Conservation (phyloP, 2,888 invertebrate genomes). For the Xylocampa areola region DNA sequence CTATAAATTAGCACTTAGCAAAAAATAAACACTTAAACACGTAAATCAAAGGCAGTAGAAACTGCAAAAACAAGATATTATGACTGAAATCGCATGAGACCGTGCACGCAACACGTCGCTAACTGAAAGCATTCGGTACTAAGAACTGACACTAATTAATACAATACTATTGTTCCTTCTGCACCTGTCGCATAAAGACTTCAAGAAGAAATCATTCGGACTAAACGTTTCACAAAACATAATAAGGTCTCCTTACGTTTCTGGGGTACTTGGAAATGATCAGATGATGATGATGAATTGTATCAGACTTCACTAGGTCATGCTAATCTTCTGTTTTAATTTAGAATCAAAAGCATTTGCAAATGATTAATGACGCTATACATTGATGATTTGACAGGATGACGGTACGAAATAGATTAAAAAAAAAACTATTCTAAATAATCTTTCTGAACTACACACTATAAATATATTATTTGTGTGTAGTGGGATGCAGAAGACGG, state of each 20-base stretch:
- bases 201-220: conserved; percentile 33
- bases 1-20: conserved; percentile 8
- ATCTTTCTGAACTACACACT: no score
- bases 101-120: conserved; percentile 44
- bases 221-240: conserved; percentile 7
- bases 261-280: not conserved
- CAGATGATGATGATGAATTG: no score
- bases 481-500: no score
- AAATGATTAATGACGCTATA: not conserved
- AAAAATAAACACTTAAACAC: conserved; percentile 14
- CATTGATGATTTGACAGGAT: not conserved
- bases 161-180: conserved; percentile 49
- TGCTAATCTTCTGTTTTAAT: no score
- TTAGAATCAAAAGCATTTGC: no score
- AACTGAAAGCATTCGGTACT: conserved; percentile 39
- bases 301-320: no score
- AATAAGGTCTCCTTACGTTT: conserved; percentile 1
- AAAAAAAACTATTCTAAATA: no score
- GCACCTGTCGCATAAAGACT: conserved; percentile 44
- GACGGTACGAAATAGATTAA: not conserved
- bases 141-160: conserved; percentile 44
- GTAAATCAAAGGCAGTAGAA: conserved; percentile 21
- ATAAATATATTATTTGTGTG: no score
- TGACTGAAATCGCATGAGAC: conserved; percentile 30
- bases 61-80: conserved; percentile 39